Evolutionary conservation across 2,113 vertebrate species (phyloP), one percentile per base, ranked within the genome.

Genomic region (Anser cygnoides): DNA sequence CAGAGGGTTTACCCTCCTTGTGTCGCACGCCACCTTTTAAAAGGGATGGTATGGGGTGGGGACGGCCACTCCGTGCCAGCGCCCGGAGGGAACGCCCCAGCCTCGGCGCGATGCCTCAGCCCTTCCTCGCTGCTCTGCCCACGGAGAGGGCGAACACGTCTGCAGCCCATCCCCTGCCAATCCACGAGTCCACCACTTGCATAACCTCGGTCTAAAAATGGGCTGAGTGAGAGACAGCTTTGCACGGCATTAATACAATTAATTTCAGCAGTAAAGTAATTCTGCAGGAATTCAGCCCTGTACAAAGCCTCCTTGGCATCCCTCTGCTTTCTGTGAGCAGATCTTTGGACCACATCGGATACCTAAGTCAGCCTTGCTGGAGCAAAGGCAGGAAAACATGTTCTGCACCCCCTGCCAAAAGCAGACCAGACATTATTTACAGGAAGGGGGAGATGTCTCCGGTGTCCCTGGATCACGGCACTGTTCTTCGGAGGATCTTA

Each of bases 381-480:
- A 22, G 29, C 5, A 26, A 41, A 72, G 43, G 55, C 55, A 84
- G 79, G 26, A 46, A 80, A 87, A 94, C 11, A 1, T 0, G 9
- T 41, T 52, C 19, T 3, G 14, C 11, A 9, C 2, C 1, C 26
- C n/a, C 43, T 16, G 17, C 43, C 74, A 83, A 67, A 13, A 57
- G 35, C 29, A 68, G 8, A 26, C 68, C 26, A 39, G 39, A 13
- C 39, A 23, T 13, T 31, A 31, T 31, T 61, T 31, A 13, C 43
- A 41, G 0, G 2, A 20, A 22, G 19, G 5, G 14, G 39, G 28
- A 49, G 19, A 59, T 12, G 11, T 7, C 7, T 41, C 29, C 20
- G 18, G 25, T 6, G 46, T 31, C 19, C 25, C 49, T 54, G 83
- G 65, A 15, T 22, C 49, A 17, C 31, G 55, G 26, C 26, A 21